Evolutionary conservation across 2,113 vertebrate genomes (phyloP), one percentile per base, ranked within the genome.

Genomic region (Elephas maximus): DNA sequence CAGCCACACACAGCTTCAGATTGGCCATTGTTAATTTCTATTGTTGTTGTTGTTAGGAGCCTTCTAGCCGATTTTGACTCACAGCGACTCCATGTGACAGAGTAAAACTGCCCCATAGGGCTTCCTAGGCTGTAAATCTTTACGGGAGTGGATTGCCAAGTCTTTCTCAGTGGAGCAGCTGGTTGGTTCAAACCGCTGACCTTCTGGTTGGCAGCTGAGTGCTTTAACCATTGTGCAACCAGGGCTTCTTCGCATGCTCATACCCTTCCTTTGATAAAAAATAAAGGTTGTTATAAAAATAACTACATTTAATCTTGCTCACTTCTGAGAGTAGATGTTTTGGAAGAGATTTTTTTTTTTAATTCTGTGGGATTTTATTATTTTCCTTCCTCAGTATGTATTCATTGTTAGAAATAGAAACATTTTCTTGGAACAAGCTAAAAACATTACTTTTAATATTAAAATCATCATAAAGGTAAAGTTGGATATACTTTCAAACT

Each of bases 361-460:
- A 24, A 77, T 11, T 91, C 11, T 23, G 1, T 90, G 45, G 20
- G 9, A 85, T 76, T 95, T 83, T 82, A 48, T 26, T 88, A 45
- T 41, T 85, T 53, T 76, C 37, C 78, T 60, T 88, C 41, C 80
- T 81, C 53, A 41, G 20, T 60, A 62, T n/a, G 7, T 74, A 26
- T 94, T 95, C 62, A 74, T 78, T 92, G 14, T 89, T 87, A 91
- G 37, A 96, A 93, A 60, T 69, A 14, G 57, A 95, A 90, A 85
- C 37, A 88, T 80, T 96, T 82, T 45, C 81, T 65, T 89, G n/a
- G 14, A 53, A 94, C 21, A 67, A 95, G 30, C 53, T 93, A 62
- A 97, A 97, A 96, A 74, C 41, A 83, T 67, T 80, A 84, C 28
- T 62, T 93, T 92, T 94, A 80, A 3, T 76, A 89, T 96, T 93